phyloP scores from a whole-genome alignment of 2,113 vertebrate species.

The Octodon degus region DNA sequence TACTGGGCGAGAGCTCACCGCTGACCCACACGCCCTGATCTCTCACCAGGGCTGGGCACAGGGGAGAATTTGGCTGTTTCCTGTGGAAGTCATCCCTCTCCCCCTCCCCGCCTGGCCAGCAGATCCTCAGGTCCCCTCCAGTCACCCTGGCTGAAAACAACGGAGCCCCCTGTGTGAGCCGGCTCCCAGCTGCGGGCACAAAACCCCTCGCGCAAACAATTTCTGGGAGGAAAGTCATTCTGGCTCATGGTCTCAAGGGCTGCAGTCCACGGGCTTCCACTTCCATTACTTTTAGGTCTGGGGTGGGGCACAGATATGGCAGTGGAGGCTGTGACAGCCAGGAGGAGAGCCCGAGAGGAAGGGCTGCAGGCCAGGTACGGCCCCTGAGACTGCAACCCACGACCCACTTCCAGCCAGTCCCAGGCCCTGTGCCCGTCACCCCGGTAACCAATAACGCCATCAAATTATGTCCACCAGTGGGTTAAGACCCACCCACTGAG shows the following conservation, averaged over 20 bases:
- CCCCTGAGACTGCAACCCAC: not conserved
- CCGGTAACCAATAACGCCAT: not conserved
- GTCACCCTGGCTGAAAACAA: not conserved
- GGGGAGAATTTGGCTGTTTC: accelerated
- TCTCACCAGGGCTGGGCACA: not conserved
- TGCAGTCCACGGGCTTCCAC: not conserved
- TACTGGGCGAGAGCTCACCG: not conserved
- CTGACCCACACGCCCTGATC: not conserved
- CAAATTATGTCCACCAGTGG: not conserved
- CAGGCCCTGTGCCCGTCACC: not conserved
- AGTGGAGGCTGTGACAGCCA: not conserved
- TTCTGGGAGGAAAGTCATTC: not conserved
- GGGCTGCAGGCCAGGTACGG: not conserved
- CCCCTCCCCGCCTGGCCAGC: too few species aligned
- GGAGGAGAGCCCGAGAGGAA: not conserved
- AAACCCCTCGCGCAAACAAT: not conserved
- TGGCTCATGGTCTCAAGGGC: not conserved
- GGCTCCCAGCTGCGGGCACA: not conserved
- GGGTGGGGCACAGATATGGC: not conserved
- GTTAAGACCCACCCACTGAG: not conserved
- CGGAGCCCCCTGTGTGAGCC: not conserved
- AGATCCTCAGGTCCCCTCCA: not conserved
- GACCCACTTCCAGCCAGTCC: not conserved
- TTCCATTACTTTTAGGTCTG: not conserved
- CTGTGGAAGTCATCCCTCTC: accelerated